Evolutionary conservation across 2,113 vertebrate genomes (phyloP).

Genomic region (Phyllopteryx taeniolatus): DNA sequence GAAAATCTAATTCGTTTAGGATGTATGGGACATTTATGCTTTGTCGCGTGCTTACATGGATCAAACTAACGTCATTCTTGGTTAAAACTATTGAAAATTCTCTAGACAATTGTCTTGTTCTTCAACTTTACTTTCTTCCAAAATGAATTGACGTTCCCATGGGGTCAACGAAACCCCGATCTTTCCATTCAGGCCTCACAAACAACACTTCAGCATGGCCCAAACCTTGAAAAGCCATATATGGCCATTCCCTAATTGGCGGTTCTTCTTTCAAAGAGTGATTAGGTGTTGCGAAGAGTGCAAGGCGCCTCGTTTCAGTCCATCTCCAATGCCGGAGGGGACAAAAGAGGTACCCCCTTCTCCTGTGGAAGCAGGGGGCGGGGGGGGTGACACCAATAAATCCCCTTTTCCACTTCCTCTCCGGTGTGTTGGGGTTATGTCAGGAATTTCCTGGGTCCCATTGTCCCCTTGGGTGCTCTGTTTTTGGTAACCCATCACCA

Average conservation of each 20-base stretch:
- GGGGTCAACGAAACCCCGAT: constrained; percentile 61
- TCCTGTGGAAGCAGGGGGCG: constrained; percentile 60
- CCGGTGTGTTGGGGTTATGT: constrained; percentile 75
- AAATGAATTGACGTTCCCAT: constrained; percentile 59
- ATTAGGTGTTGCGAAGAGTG: constrained; percentile 66
- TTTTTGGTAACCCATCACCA: constrained; percentile 75
- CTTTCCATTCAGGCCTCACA: constrained; percentile 49
- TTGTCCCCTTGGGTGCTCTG: constrained; percentile 67
- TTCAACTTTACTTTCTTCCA: constrained; percentile 10
- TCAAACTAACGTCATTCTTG: no score
- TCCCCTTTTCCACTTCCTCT: constrained; percentile 69
- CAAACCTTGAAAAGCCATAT: constrained; percentile 45
- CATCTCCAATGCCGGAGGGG: constrained; percentile 64
- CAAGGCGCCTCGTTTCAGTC: constrained; percentile 67
- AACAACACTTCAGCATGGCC: constrained; percentile 39
- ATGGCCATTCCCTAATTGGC: constrained; percentile 71
- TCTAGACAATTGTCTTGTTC: background rate
- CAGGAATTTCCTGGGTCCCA: constrained; percentile 73
- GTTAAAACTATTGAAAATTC: no score
- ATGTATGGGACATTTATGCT: no score
- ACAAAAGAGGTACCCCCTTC: constrained; percentile 71
- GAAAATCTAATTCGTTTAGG: background rate
- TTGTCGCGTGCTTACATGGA: no score
- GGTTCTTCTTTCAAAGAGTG: constrained; percentile 66
- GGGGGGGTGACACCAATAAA: constrained; percentile 72